Conservation (phyloP, 2,113 vertebrate genomes). For the Semicossyphus pulcher region DNA sequence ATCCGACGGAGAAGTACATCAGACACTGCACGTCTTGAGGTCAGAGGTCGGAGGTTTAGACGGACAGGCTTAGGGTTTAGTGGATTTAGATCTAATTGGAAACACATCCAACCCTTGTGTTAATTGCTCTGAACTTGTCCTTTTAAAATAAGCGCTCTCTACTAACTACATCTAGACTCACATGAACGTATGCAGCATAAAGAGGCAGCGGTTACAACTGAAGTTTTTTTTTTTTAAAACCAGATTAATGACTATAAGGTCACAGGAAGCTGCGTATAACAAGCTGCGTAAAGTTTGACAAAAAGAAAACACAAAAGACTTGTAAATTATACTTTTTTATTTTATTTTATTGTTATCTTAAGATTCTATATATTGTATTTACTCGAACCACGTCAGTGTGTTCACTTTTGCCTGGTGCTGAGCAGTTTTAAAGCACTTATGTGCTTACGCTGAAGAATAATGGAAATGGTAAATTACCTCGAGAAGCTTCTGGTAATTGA, state of each 20-base stretch:
- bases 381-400: neutral
- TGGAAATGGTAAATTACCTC: neutral
- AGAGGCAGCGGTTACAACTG: too few relatives aligned
- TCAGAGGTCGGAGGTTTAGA: constrained; percentile 44
- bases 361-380: neutral
- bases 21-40: neutral
- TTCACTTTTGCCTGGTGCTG: neutral
- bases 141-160: neutral
- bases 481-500: constrained; percentile 12
- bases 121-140: neutral
- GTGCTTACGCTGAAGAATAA: neutral
- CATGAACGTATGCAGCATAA: too few relatives aligned
- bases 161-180: neutral
- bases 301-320: neutral
- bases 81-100: constrained; percentile 31
- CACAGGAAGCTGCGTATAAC: neutral
- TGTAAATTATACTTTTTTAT: neutral
- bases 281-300: too few relatives aligned
- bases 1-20: neutral
- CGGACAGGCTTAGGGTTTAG: constrained; percentile 37
- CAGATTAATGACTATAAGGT: too few relatives aligned
- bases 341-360: too few relatives aligned
- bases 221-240: too few relatives aligned
- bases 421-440: neutral
- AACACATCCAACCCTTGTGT: neutral